Base-by-base conservation (phyloP, 2,888 invertebrate species). In the Dromius quadrimaculatus region DNA sequence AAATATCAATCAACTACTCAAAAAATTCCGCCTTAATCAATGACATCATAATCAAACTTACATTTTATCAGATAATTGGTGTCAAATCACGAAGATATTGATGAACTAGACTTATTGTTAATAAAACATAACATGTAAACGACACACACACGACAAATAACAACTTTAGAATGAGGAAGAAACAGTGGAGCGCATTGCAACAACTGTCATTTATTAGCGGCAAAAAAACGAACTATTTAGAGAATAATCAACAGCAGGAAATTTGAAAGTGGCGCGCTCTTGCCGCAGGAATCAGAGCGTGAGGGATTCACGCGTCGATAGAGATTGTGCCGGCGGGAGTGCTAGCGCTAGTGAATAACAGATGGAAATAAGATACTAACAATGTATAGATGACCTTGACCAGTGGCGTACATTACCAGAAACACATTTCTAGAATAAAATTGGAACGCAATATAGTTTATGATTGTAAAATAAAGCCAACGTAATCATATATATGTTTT, bases 131-230 rank as follows among this genome's bases (percentile, higher is more conserved):
- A 68, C 68, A 68, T 3, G 45, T 45, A 68, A 59, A 59, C 41
- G 47, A 43, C 68, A 68, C 68, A 43, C 59, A 68, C 68, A 68
- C 59, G 43, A 32, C 34, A 28, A 68, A 68, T 32, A 68, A 59
- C 68, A 68, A 68, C 59, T 68, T 68, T 68, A 68, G 68, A 68
- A 68, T 68, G 68, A 68, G 68, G 68, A 68, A 59, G 68, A 43
- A 45, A 59, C 28, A 23, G 4, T 28, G 45, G 68, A 59, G 59
- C 68, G 59, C 68, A 68, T 68, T 68, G 65, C 65, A 54, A 68
- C 68, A 68, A 59, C 59, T 59, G 59, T 59, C 38, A 36, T 1
- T 9, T 59, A 19, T 5, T 19, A 4, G 59, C 28, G 59, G 59
- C 20, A 36, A 59, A 59, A 59, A 59, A 59, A 20, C 59, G 59